Percentiles rank a stretch among this genome's conserved stretches.
Evolutionary conservation across 1,140 invertebrate genomes (phyloP).

Genomic region (Vanessa tameamea): DNA sequence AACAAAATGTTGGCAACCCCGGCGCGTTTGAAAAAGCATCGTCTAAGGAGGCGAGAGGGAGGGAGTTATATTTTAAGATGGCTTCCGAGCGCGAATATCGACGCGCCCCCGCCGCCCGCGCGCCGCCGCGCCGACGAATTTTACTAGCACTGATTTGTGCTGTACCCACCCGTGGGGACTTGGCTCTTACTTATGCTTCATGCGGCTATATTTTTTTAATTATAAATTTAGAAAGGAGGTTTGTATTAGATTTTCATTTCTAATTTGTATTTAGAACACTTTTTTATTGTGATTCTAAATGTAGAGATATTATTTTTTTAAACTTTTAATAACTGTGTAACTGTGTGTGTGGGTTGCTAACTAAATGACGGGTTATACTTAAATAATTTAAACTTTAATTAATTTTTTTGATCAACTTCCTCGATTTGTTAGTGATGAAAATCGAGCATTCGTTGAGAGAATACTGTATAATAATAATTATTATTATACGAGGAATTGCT

Average conservation of each 20-base stretch:
- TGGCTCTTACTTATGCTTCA: neutral
- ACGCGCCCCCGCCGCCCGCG: conserved; percentile 53
- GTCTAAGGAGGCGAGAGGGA: conserved; percentile 71
- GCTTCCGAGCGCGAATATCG: conserved; percentile 73
- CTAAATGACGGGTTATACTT: too few species aligned
- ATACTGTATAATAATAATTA: too few species aligned
- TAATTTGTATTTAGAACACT: too few species aligned
- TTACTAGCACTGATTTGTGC: conserved; percentile 45
- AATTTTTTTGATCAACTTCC: too few species aligned
- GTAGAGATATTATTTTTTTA: neutral
- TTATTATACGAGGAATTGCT: too few species aligned
- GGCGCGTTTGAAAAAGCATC: conserved; percentile 70
- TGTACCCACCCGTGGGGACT: neutral
- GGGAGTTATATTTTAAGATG: conserved; percentile 78
- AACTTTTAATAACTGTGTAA: neutral
- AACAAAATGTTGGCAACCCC: conserved; percentile 58
- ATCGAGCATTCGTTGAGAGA: too few species aligned
- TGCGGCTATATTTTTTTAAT: neutral
- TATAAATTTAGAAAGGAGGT: neutral
- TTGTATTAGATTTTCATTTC: too few species aligned
- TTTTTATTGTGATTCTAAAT: too few species aligned
- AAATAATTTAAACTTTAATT: too few species aligned
- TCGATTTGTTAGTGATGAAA: too few species aligned
- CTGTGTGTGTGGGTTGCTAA: too few species aligned
- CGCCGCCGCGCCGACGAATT: conserved; percentile 38